Evolutionary conservation across 2,888 invertebrate species (phyloP).

Genomic region (Chironomus tentans): DNA sequence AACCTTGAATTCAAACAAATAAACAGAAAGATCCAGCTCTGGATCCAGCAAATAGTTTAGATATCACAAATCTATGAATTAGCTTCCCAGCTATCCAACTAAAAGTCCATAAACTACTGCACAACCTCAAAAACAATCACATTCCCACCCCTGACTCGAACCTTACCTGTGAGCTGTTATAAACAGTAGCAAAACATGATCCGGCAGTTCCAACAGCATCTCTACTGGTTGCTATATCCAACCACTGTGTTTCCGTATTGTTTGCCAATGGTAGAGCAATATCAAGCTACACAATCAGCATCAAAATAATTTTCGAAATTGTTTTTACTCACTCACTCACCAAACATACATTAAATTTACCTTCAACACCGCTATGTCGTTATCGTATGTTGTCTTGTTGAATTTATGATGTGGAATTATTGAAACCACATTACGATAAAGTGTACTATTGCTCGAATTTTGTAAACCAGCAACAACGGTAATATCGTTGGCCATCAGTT

Average conservation of each 20-base stretch:
- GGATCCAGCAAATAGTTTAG: too few relatives aligned
- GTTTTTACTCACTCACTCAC: neutral
- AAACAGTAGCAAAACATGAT: neutral
- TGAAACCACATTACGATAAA: slow-evolving; percentile 28
- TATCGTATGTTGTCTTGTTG: slow-evolving; percentile 30
- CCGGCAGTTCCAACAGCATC: too few relatives aligned
- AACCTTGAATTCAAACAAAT: too few relatives aligned
- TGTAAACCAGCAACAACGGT: neutral
- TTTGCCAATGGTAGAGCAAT: neutral
- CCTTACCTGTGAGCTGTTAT: neutral
- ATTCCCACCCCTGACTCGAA: neutral
- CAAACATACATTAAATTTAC: slow-evolving; percentile 27
- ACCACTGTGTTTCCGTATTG: slow-evolving; percentile 3
- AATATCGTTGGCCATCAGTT: neutral
- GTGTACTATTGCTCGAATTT: neutral
- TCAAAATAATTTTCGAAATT: neutral
- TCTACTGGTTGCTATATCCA: neutral
- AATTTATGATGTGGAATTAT: slow-evolving; percentile 30
- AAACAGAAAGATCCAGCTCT: too few relatives aligned
- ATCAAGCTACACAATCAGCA: slow-evolving; percentile 7
- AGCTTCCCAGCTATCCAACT: too few relatives aligned
- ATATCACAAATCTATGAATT: too few relatives aligned
- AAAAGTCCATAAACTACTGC: neutral
- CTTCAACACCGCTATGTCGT: slow-evolving; percentile 33
- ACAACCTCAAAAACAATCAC: neutral